Base-by-base conservation (phyloP, 2,113 vertebrate genomes). In the Pyrgilauda ruficollis region DNA sequence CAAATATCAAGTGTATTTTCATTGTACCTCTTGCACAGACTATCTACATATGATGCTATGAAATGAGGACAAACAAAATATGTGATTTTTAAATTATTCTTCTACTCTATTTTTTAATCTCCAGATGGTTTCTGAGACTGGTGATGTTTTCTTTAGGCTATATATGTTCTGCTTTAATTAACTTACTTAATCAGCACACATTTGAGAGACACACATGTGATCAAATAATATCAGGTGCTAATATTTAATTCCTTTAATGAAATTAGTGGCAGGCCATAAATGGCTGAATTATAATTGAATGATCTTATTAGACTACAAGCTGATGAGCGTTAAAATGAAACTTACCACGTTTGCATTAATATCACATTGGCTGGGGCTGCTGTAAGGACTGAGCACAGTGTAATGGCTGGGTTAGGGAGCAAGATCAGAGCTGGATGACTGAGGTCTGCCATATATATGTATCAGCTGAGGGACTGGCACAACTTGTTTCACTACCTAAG, bases 1-100 rank as follows among this genome's bases (percentile, higher is more conserved):
- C 79, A 90, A 93, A 95, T 89, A 95, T 35, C 82, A 84, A 81
- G 24, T 6, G 28, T 81, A 88, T 77, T 93, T 91, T 94, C 59
- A 46, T 53, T 68, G 23, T 33, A 59, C 22, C 23, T 76, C 33
- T 91, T 55, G 58, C 63, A 66, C 11, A 58, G 55, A 37, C 41
- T 80, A 49, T 3, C 2, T n/a, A 85, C 0, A 0, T 46, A 50
- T 37, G 46, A 76, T 64, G 50, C 37, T 84, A 73, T 33, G 67
- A 11, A 47, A 43, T n/a, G 85, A 91, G 20, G 17, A 72, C 47
- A 82, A 80, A 87, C 41, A 68, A 93, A 96, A 94, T 37, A 59
- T 74, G 55, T 85, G 75, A 77, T 80, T 61, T 90, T 58, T 2
- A 12, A 94, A 94, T 87, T 89, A 87, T 83, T 90, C 31, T 91